phyloP scores from a whole-genome alignment of 2,113 vertebrate genomes.

The Bujurquina vittata region DNA sequence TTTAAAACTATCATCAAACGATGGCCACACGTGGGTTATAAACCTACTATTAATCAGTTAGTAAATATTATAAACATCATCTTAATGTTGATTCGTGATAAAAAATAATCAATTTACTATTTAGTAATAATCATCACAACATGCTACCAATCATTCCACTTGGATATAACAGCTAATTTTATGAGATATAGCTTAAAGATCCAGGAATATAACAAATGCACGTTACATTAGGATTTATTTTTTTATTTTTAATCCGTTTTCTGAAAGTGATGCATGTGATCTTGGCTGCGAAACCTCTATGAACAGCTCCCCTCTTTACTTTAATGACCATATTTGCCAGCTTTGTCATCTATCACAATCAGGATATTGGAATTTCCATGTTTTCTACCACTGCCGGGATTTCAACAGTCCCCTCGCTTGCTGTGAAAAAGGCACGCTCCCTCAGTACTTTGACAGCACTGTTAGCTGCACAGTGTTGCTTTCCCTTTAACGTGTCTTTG shows the following conservation, averaged over 20 bases:
- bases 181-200: not conserved
- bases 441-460: slow-evolving; percentile 1
- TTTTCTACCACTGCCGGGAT: not conserved
- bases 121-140: not conserved
- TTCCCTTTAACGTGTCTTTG: not conserved
- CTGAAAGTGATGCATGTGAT: not conserved
- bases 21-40: not conserved
- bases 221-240: not conserved
- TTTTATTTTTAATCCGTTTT: not conserved
- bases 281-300: not conserved
- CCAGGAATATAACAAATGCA: not conserved
- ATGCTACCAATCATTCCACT: not conserved
- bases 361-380: not conserved
- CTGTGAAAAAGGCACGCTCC: slow-evolving; percentile 6
- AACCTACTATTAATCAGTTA: not conserved
- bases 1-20: not conserved
- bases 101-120: not conserved
- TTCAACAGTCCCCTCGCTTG: not conserved
- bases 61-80: not conserved
- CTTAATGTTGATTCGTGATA: not conserved
- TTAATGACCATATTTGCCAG: slow-evolving; percentile 16
- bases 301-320: not conserved
- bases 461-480: slow-evolving; percentile 1
- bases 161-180: too few species aligned
- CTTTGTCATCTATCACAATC: not conserved